Percentiles rank a stretch among this genome's conserved stretches.
Evolutionary conservation across 1,140 invertebrate genomes (phyloP).

Genomic region (Tachypleus tridentatus): DNA sequence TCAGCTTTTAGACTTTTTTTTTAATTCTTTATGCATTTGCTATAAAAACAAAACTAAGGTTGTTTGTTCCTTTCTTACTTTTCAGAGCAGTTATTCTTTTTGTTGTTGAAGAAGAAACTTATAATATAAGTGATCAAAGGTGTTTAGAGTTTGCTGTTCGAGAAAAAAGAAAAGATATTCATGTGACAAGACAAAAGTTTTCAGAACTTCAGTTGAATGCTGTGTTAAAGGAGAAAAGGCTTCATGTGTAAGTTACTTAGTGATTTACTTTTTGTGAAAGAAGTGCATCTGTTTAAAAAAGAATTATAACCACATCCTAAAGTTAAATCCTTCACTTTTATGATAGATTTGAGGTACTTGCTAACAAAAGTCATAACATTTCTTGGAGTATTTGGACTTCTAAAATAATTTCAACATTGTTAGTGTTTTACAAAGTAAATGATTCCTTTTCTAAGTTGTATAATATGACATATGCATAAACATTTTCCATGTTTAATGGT

Average conservation of each 20-base stretch:
- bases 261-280: not conserved
- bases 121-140: conserved; percentile 79
- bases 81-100: conserved; percentile 62
- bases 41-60: not conserved
- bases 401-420: no score
- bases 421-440: no score
- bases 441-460: no score
- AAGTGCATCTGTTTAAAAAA: not conserved
- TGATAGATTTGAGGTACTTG: no score
- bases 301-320: no score
- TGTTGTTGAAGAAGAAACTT: conserved; percentile 73
- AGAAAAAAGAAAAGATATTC: conserved; percentile 27
- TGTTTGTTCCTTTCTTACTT: conserved; percentile 13
- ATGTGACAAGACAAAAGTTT: conserved; percentile 23
- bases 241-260: not conserved
- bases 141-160: conserved; percentile 77
- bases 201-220: conserved; percentile 13
- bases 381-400: no score
- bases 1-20: no score
- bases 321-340: no score
- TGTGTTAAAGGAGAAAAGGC: conserved; percentile 17
- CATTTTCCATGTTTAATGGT: no score
- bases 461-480: no score
- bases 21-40: no score
- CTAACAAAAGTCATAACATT: no score